Evolutionary conservation across 2,797 vertebrate species (phyloP).

Genomic region (Dallia pectoralis): DNA sequence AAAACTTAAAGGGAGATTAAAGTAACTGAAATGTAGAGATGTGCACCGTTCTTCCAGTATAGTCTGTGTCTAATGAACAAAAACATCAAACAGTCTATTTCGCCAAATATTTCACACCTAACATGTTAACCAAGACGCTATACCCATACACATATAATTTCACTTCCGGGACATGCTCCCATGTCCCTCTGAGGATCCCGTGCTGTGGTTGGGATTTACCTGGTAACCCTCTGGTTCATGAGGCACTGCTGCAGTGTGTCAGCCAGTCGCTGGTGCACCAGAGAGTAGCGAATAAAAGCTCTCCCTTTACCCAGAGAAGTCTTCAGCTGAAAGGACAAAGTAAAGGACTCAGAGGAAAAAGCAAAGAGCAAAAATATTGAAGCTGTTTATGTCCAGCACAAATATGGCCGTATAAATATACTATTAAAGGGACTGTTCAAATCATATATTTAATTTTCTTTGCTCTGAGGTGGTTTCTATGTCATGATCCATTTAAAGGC

Average conservation of each 20-base stretch:
- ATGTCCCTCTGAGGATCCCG: neutral
- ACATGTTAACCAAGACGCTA: too few relatives aligned
- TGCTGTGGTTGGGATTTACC: slow-evolving; percentile 65
- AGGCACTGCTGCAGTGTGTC: slow-evolving; percentile 96
- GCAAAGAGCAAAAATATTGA: neutral
- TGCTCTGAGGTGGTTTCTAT: neutral
- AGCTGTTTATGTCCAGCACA: neutral
- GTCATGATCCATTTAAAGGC: neutral
- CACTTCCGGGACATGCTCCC: neutral
- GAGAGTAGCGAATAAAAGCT: slow-evolving; percentile 92
- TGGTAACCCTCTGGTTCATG: slow-evolving; percentile 91
- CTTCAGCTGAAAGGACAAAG: slow-evolving; percentile 76
- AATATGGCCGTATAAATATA: neutral
- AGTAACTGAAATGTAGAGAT: too few relatives aligned
- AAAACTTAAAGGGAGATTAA: too few relatives aligned
- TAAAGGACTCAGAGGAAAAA: slow-evolving; percentile 7
- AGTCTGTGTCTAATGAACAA: too few relatives aligned
- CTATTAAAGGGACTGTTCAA: neutral
- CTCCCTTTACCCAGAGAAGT: slow-evolving; percentile 92
- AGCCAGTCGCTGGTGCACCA: slow-evolving; percentile 92
- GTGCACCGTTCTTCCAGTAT: too few relatives aligned
- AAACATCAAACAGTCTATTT: neutral
- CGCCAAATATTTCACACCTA: neutral
- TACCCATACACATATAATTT: neutral
- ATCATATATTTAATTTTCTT: neutral